Base-by-base conservation (phyloP, 2,113 vertebrate genomes). In the Hippotragus niger region DNA sequence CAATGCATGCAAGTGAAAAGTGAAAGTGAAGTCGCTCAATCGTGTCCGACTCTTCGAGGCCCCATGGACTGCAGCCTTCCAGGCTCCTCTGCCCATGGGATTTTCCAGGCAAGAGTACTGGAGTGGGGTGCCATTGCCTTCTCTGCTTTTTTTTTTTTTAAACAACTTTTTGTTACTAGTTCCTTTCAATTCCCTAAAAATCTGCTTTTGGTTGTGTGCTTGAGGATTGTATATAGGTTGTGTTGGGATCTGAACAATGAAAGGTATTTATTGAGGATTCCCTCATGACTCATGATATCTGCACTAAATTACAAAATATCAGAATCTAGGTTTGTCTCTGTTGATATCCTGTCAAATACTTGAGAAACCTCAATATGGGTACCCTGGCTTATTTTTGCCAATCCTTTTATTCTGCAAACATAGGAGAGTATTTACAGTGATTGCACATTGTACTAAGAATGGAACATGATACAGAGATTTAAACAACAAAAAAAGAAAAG, bases 311-410 rank as follows among this genome's bases (percentile, higher is more conserved):
- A 76, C 52, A 88, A 84, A 91, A 95, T 43, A 76, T 60, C 58
- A 60, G 40, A 91, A 23, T 90, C 67, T 53, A 89, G 52, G 23
- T 82, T 12, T 53, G 81, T 62, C 85, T 83, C 76, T 94, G 50
- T 85, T 96, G 94, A 92, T 92, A 92, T 81, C n/a, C 36, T 97
- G n/a, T 95, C 90, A 97, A 90, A 97, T 76, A 92, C 76, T 88
- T 53, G 43, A 97, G 71, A 94, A 91, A 13, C 83, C 91, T 74
- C 60, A 95, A 50, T 55, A 89, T 86, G 81, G 33, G 47, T 33
- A 2, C 50, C 43, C n/a, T 92, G n/a, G 15, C 23, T 97, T 36
- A 86, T 96, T 93, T 97, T 86, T 94, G 45, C 29, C 57, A 90
- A 13, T 19, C 15, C 31, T 94, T 92, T 40, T 82, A 74, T 87